These are phyloP conservation scores for Drosophila anomelani DNA, from an alignment of 2,888 invertebrate species.

Conservation along the genomic window DNA sequence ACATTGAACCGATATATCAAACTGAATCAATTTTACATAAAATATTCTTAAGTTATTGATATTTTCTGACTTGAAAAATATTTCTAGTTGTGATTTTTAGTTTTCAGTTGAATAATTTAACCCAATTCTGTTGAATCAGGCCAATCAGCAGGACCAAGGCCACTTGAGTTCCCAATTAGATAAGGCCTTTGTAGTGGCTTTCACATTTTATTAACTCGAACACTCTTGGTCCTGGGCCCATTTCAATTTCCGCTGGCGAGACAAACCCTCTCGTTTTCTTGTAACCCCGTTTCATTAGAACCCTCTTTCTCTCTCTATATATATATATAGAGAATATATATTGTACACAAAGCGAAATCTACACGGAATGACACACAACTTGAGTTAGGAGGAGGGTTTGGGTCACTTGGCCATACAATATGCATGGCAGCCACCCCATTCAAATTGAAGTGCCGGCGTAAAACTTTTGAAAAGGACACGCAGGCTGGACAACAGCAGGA, in stretches of 20 bases:
- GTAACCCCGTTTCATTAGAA: slow-evolving; percentile 46
- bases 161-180: slow-evolving; percentile 7
- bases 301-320: background rate
- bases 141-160: background rate
- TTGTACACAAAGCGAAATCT: slow-evolving; percentile 30
- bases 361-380: slow-evolving; percentile 52
- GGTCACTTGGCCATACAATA: slow-evolving; percentile 58
- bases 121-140: background rate
- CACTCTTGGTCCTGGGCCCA: background rate
- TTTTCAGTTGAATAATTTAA: background rate
- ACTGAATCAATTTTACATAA: background rate
- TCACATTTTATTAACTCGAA: slow-evolving; percentile 16
- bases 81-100: background rate
- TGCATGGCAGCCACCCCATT: slow-evolving; percentile 47
- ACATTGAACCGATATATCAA: background rate
- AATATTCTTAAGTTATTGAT: background rate
- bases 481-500: slow-evolving; percentile 18
- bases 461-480: slow-evolving; percentile 30
- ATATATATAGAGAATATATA: background rate
- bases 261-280: slow-evolving; percentile 1
- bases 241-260: slow-evolving; percentile 20
- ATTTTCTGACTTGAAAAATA: background rate
- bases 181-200: slow-evolving; percentile 7
- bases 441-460: slow-evolving; percentile 22
- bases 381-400: background rate